Base-by-base conservation (phyloP, 2,113 vertebrate genomes). In the Lathamus discolor region DNA sequence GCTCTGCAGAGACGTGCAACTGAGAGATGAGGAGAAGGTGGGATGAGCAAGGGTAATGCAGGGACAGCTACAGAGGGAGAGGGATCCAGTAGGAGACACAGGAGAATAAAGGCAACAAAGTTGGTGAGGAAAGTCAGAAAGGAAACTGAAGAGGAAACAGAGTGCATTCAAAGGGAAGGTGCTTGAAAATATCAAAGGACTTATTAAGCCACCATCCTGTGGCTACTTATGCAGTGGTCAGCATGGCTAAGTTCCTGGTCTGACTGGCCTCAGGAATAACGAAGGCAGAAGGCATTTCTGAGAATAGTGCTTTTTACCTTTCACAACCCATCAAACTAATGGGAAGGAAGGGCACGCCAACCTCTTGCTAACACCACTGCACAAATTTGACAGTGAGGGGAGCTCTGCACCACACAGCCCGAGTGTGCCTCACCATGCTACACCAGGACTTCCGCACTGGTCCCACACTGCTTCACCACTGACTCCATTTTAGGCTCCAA, bases 141-240 rank as follows among this genome's bases (percentile, higher is more conserved):
- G 48, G 19, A 74, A 70, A 76, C 23, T 0, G 2, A 90, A 86
- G 63, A 92, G 82, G 52, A 77, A 92, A 68, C 8, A 68, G 39
- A 61, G 6, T 4, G 13, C 57, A 25, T 23, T 23, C 24, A 90
- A 55, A 88, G 44, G n/a, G 74, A 88, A 88, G 31, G 22, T 81
- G 11, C 39, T 73, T 48, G 24, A 76, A 85, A 76, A 25, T 70
- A 10, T 11, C 35, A 62, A 23, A 31, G 44, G 70, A 59, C 17
- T 69, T 96, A 85, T 80, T 9, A 85, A 83, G n/a, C 27, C 54
- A 80, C 46, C 9, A 10, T 76, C 28, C 84, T 79, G 86, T 57
- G 61, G 63, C 73, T 87, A 61, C 17, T 6, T 44, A 17, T 29
- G 27, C 17, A 75, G 41, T 31, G 48, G 33, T 92, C 92, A 63